phyloP scores from a whole-genome alignment of 37 sponge, comb jelly and placozoan genomes.

The Ephydatia muelleri region DNA sequence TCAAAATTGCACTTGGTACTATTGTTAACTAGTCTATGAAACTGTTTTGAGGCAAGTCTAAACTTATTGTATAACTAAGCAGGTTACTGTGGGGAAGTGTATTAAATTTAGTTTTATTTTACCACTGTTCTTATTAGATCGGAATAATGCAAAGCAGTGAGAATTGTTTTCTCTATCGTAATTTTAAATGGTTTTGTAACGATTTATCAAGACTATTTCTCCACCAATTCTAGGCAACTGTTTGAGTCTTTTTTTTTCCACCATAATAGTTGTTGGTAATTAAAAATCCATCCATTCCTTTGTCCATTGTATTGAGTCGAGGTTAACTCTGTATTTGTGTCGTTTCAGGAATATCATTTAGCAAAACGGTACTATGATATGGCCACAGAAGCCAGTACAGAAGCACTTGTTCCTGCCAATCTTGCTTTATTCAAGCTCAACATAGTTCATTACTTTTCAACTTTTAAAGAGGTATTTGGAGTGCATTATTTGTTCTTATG shows the following conservation, averaged over 20 bases:
- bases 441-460: slow-evolving; percentile 20
- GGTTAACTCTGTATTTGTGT: background rate
- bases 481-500: background rate
- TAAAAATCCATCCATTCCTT: too few species aligned
- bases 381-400: slow-evolving; percentile 81
- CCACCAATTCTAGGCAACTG: too few species aligned
- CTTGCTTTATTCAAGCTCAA: slow-evolving; percentile 87
- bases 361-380: slow-evolving; percentile 97
- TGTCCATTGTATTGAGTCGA: background rate
- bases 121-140: too few species aligned
- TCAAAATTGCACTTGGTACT: background rate
- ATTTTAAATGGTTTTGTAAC: too few species aligned
- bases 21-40: background rate
- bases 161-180: too few species aligned
- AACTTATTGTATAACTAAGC: too few species aligned
- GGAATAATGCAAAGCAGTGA: too few species aligned
- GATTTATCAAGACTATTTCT: too few species aligned
- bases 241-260: too few species aligned
- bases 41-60: background rate
- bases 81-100: too few species aligned
- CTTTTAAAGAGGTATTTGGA: slow-evolving; percentile 1
- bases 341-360: slow-evolving; percentile 88
- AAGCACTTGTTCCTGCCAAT: slow-evolving; percentile 84
- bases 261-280: too few species aligned
- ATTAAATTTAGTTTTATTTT: too few species aligned